Evolutionary conservation across 1,140 invertebrate species (phyloP).

Genomic region (Spodoptera frugiperda): DNA sequence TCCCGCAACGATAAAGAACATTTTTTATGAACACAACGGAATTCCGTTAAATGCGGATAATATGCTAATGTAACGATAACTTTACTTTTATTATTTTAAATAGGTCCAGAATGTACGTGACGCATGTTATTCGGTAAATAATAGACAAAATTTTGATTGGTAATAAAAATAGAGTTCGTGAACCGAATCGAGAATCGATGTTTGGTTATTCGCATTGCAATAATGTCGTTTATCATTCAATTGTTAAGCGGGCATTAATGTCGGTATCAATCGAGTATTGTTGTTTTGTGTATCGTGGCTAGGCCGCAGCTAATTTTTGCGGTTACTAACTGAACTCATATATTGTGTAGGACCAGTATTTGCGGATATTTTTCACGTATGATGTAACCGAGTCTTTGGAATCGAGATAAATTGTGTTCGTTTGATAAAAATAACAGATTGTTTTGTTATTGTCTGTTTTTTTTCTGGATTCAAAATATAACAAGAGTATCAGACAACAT

Average conservation of each 20-base stretch:
- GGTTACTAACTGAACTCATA: slow-evolving; percentile 36
- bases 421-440: not conserved
- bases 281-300: slow-evolving; percentile 53
- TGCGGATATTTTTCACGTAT: not conserved
- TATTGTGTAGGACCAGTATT: slow-evolving; percentile 8
- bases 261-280: slow-evolving; percentile 64
- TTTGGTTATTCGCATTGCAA: slow-evolving; percentile 61
- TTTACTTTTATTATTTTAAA: slow-evolving; percentile 26
- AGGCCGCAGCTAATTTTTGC: slow-evolving; percentile 44
- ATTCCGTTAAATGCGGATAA: slow-evolving; percentile 18
- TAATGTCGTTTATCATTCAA: slow-evolving; percentile 76
- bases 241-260: slow-evolving; percentile 69
- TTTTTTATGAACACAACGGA: slow-evolving; percentile 24
- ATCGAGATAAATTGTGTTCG: not conserved
- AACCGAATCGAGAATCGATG: slow-evolving; percentile 62
- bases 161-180: slow-evolving; percentile 56
- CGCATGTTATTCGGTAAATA: slow-evolving; percentile 44
- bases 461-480: not conserved
- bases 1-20: slow-evolving; percentile 21
- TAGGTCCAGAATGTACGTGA: slow-evolving; percentile 11
- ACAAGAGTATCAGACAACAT: too few relatives aligned
- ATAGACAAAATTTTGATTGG: slow-evolving; percentile 55
- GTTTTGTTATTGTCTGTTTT: not conserved
- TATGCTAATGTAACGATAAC: slow-evolving; percentile 25
- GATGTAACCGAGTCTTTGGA: slow-evolving; percentile 22